Percentiles rank a stretch among this genome's conserved stretches.
Conservation (phyloP, 2,888 invertebrate genomes). For the Oscheius sp. region DNA sequence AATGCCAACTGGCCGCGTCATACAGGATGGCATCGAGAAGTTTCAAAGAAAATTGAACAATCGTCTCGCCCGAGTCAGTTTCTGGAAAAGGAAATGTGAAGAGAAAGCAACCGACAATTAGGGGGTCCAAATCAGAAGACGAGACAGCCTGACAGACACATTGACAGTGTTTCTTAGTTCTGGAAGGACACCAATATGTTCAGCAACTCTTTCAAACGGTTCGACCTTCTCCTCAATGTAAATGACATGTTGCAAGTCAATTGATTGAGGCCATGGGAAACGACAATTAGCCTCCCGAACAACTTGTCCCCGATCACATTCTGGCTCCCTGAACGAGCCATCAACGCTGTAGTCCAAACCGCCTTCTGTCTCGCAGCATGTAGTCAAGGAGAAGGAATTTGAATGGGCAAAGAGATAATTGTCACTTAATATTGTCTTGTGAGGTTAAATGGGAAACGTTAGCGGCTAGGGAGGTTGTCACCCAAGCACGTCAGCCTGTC, state of each 20-base stretch:
- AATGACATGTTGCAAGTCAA: slow-evolving; percentile 40
- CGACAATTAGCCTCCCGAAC: slow-evolving; percentile 35
- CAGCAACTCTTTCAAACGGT: neutral
- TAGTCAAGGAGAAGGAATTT: too few relatives aligned
- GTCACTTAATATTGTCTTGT: too few relatives aligned
- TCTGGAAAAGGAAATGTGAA: too few relatives aligned
- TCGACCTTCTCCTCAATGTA: slow-evolving; percentile 31
- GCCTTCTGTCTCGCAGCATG: too few relatives aligned
- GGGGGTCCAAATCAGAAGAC: neutral
- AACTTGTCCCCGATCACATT: slow-evolving; percentile 32
- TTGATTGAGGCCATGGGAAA: slow-evolving; percentile 40
- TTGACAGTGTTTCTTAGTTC: too few relatives aligned
- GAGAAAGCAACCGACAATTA: too few relatives aligned
- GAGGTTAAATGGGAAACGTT: too few relatives aligned
- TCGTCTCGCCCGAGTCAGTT: neutral
- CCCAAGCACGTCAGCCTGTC: too few relatives aligned
- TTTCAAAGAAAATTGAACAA: slow-evolving; percentile 30
- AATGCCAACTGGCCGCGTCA: slow-evolving; percentile 15
- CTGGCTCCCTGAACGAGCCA: slow-evolving; percentile 7
- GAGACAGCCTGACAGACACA: neutral
- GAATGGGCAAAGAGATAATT: too few relatives aligned
- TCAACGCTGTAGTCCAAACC: neutral
- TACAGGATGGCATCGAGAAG: slow-evolving; percentile 36
- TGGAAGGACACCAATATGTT: neutral
- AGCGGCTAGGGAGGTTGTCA: too few relatives aligned